Conservation (phyloP, 2,113 vertebrate species). For the Erythrocercus mccallii region DNA sequence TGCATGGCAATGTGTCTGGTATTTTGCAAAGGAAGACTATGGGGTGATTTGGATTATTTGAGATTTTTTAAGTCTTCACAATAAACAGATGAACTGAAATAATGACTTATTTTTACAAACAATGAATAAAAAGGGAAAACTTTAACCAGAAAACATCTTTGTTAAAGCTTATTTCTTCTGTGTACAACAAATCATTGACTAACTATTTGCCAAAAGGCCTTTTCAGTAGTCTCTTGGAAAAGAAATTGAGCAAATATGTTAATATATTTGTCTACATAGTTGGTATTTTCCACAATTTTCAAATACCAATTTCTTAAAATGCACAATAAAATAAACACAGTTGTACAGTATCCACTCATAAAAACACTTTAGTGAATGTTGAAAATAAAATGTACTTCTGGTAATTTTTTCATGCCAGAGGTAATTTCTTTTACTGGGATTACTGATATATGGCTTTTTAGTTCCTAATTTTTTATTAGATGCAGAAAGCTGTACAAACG, state of each 20-base stretch:
- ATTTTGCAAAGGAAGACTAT: background rate
- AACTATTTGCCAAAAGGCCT: background rate
- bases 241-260: background rate
- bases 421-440: background rate
- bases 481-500: background rate
- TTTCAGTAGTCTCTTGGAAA: background rate
- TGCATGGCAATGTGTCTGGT: background rate
- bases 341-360: background rate
- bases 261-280: background rate
- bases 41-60: background rate
- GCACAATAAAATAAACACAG: background rate
- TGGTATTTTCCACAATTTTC: background rate
- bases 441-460: background rate
- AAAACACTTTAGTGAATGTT: background rate
- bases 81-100: background rate
- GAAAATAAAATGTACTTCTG: background rate
- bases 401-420: background rate
- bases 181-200: background rate
- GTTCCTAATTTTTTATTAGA: background rate
- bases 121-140: background rate
- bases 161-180: background rate
- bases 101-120: background rate
- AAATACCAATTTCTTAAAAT: background rate
- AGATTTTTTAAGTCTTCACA: background rate
- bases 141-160: background rate